Percentiles rank a stretch among this genome's conserved stretches.
Evolutionary conservation across 1,140 invertebrate species (phyloP).

Genomic region (Linepithema humile): DNA sequence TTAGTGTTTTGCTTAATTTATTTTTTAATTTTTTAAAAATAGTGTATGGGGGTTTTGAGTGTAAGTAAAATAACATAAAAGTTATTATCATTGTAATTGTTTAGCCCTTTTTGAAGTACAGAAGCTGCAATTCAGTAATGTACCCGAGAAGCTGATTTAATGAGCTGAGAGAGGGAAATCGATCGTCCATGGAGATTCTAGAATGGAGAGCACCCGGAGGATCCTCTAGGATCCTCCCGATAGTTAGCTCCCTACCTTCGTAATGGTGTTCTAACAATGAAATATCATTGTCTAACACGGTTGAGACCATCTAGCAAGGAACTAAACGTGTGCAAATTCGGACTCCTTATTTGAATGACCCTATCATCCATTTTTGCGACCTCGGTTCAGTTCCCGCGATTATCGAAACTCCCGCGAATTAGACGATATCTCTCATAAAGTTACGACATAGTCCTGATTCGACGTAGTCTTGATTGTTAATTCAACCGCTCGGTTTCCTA

Average conservation of each 20-base stretch:
- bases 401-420: slow-evolving; percentile 29
- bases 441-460: slow-evolving; percentile 23
- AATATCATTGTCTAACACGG: slow-evolving; percentile 19
- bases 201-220: slow-evolving; percentile 22
- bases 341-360: slow-evolving; percentile 1
- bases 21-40: background rate
- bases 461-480: slow-evolving; percentile 42
- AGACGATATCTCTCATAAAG: slow-evolving; percentile 34
- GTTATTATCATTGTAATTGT: background rate
- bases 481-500: slow-evolving; percentile 12
- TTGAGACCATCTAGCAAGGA: background rate
- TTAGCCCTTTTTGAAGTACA: background rate
- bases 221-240: slow-evolving; percentile 19
- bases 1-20: background rate
- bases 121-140: background rate
- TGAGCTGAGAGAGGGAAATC: slow-evolving; percentile 12
- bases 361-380: background rate
- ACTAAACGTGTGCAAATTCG: background rate
- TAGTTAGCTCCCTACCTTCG: slow-evolving; percentile 14
- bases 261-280: slow-evolving; percentile 30
- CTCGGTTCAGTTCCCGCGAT: background rate
- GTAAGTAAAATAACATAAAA: background rate
- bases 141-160: slow-evolving; percentile 16
- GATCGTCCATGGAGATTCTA: slow-evolving; percentile 29
- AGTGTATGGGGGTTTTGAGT: too few relatives aligned